Percentiles rank a stretch among this genome's conserved stretches.
Conservation (phyloP, 2,888 invertebrate species). For the Cacoxenus indagator region DNA sequence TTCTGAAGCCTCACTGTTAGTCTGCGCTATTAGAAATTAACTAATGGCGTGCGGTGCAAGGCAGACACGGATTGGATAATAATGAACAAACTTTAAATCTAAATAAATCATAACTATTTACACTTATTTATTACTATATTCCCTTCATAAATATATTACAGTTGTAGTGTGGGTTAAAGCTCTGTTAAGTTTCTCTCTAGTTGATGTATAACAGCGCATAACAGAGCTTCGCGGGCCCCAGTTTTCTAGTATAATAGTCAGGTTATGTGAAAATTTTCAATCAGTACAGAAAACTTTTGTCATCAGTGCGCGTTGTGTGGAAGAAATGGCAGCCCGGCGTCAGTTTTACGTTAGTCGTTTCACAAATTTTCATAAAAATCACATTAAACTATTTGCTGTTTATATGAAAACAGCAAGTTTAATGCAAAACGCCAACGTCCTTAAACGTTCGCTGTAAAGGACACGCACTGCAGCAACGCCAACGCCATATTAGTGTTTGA, state of each 20-base stretch:
- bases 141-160: too few species aligned
- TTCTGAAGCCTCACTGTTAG: too few species aligned
- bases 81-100: too few species aligned
- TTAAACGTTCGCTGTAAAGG: constrained; percentile 66
- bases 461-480: background rate
- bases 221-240: background rate
- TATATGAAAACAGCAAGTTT: constrained; percentile 71
- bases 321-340: constrained; percentile 69
- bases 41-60: too few species aligned
- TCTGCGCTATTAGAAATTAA: too few species aligned
- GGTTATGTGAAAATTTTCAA: constrained; percentile 37
- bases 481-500: background rate
- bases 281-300: constrained; percentile 61
- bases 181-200: too few species aligned
- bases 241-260: background rate
- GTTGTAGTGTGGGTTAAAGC: too few species aligned
- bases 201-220: background rate
- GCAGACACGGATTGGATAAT: too few species aligned
- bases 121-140: too few species aligned
- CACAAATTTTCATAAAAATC: constrained; percentile 70
- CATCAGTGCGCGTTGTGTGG: constrained; percentile 41
- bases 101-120: too few species aligned
- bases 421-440: constrained; percentile 67
- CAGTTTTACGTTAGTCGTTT: constrained; percentile 66
- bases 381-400: constrained; percentile 70